Base-by-base conservation (phyloP, 2,888 invertebrate genomes). In the Andrena flavipes region DNA sequence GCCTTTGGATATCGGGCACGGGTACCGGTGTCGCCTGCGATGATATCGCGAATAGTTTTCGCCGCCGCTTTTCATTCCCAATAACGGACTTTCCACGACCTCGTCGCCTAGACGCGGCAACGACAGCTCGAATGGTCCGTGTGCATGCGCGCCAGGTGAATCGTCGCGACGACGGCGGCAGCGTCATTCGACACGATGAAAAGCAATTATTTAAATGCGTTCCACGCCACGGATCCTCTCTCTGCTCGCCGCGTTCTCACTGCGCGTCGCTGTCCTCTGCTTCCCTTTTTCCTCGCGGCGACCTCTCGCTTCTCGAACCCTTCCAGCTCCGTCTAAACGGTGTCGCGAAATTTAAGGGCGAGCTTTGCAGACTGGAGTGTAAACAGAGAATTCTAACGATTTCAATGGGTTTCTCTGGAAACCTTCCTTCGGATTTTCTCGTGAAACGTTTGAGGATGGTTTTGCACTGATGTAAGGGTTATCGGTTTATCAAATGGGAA, bases 141-240 rank as follows among this genome's bases (percentile, higher is more conserved):
- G 48, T 13, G 30, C n/a, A 48, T 30, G n/a, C 49, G 8, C 49
- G 5, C 42, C 3, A 16, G n/a, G 5, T 23, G 60, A 42, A 62
- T 62, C 35, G 29, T 7, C 30, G 70, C 29, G 7, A 20, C 16
- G 10, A 30, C 62, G 69, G 20, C 72, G 64, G 48, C 72, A 62
- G 48, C 75, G 42, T 49, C 60, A 35, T 20, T 16, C 71, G 42
- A 67, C 48, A 48, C 29, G 76, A 63, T n/a, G 88, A 81, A 84
- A 87, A 90, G 89, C 84, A 90, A 89, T 90, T 90, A 90, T 90
- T 88, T 85, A 87, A 89, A 87, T 89, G 88, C 85, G 82, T 73
- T 80, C 77, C 70, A 64, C 73, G 49, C 65, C 79, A 54, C 75
- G 63, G 26, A 62, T 60, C 80, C 74, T 68, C 80, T 20, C 56